Percentiles rank a stretch among this genome's conserved stretches.
Conservation (phyloP, 2,888 invertebrate genomes). For the Cephus rjabovi region DNA sequence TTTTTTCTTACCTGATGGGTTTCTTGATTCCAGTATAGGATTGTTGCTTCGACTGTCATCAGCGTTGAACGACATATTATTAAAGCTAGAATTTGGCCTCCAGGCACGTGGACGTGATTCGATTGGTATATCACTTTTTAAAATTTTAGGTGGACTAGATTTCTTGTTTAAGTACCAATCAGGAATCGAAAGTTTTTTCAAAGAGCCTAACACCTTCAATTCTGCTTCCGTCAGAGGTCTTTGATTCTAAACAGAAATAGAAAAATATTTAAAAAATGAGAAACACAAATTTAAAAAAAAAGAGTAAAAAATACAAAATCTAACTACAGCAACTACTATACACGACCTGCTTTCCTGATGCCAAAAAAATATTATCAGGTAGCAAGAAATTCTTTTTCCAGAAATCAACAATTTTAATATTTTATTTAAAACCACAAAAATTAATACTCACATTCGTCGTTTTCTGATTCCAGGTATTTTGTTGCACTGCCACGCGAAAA, state of each 20-base stretch:
- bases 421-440: background rate
- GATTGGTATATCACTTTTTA: slow-evolving; percentile 37
- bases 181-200: slow-evolving; percentile 43
- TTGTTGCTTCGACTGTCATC: slow-evolving; percentile 5
- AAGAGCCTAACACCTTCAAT: slow-evolving; percentile 40
- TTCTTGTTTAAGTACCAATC: slow-evolving; percentile 49
- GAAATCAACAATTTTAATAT: background rate
- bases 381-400: background rate
- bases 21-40: slow-evolving; percentile 8
- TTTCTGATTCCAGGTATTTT: background rate
- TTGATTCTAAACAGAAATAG: slow-evolving; percentile 1
- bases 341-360: background rate
- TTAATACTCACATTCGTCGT: background rate
- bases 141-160: slow-evolving; percentile 41
- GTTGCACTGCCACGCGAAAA: background rate
- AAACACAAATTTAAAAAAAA: too few relatives aligned
- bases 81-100: slow-evolving; percentile 25
- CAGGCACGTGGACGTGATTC: slow-evolving; percentile 43
- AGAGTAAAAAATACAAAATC: background rate
- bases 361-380: background rate
- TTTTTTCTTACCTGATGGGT: slow-evolving; percentile 21
- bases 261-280: background rate
- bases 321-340: background rate
- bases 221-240: slow-evolving; percentile 45
- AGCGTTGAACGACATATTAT: background rate